Conservation (phyloP, 1,140 invertebrate species). For the Linepithema humile region DNA sequence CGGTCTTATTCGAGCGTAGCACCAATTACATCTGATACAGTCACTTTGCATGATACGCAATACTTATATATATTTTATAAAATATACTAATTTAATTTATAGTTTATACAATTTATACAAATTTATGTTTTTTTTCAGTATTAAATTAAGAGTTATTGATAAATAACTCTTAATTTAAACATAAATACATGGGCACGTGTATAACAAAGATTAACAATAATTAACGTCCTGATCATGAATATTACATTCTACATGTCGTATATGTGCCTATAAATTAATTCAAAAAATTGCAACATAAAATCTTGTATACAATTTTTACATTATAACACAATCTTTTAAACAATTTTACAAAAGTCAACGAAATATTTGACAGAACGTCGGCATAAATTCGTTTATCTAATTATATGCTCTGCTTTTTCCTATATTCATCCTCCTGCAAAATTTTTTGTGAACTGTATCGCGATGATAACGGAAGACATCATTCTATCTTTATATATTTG, state of each 20-base stretch:
- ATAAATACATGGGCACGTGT: slow-evolving; percentile 10
- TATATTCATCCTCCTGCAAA: background rate
- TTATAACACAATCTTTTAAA: slow-evolving; percentile 1
- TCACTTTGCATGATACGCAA: slow-evolving; percentile 13
- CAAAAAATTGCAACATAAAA: slow-evolving; percentile 8
- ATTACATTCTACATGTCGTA: slow-evolving; percentile 33
- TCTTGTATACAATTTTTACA: background rate
- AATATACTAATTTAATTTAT: slow-evolving; percentile 8
- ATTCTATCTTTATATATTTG: slow-evolving; percentile 42
- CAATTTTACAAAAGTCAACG: slow-evolving; percentile 1
- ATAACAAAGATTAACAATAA: slow-evolving; percentile 59
- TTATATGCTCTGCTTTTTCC: background rate
- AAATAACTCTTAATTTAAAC: slow-evolving; percentile 23
- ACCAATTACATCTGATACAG: slow-evolving; percentile 59
- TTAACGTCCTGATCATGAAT: slow-evolving; percentile 51
- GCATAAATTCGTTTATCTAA: too few relatives aligned
- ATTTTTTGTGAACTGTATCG: slow-evolving; percentile 50
- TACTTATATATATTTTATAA: background rate
- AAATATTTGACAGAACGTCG: background rate
- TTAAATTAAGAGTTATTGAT: slow-evolving; percentile 34
- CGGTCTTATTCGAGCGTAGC: slow-evolving; percentile 44
- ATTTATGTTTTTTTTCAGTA: background rate
- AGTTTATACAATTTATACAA: slow-evolving; percentile 5
- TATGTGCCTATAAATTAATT: background rate
- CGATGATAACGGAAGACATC: slow-evolving; percentile 66